A percentile compares a stretch with the other conserved stretches of the same genome.
Evolutionary conservation across 1,140 invertebrate species (phyloP).

Genomic region (Brachionus rotundiformis): DNA sequence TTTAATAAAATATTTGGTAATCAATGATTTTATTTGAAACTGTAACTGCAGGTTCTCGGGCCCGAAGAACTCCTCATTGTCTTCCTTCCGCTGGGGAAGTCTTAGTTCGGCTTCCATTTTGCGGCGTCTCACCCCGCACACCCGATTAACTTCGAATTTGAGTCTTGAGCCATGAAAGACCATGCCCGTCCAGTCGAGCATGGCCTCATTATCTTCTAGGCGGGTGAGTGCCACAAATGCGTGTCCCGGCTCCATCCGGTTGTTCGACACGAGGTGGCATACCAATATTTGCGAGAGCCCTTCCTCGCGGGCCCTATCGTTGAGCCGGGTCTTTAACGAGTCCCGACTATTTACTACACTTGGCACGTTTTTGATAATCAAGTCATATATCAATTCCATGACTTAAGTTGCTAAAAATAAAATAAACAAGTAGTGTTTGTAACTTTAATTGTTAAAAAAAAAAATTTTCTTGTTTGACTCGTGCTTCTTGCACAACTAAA

Average conservation of each 20-base stretch:
- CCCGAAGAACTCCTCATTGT: background rate
- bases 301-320: background rate
- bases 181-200: background rate
- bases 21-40: too few species aligned
- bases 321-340: background rate
- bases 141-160: background rate
- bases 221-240: slow-evolving; percentile 1
- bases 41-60: background rate
- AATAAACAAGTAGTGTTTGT: background rate
- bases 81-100: background rate
- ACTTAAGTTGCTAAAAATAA: background rate
- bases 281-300: slow-evolving; percentile 3
- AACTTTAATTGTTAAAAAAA: background rate
- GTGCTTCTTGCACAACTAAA: background rate
- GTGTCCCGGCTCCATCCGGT: background rate
- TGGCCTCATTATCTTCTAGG: background rate
- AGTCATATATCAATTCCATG: background rate
- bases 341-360: background rate
- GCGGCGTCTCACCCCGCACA: background rate
- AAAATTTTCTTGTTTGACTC: background rate
- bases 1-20: too few species aligned
- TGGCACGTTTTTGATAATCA: background rate
- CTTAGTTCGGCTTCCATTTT: background rate
- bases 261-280: background rate
- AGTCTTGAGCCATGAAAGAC: background rate